Conservation (phyloP, 1,140 invertebrate species). For the Phenacoccus solenopsis region DNA sequence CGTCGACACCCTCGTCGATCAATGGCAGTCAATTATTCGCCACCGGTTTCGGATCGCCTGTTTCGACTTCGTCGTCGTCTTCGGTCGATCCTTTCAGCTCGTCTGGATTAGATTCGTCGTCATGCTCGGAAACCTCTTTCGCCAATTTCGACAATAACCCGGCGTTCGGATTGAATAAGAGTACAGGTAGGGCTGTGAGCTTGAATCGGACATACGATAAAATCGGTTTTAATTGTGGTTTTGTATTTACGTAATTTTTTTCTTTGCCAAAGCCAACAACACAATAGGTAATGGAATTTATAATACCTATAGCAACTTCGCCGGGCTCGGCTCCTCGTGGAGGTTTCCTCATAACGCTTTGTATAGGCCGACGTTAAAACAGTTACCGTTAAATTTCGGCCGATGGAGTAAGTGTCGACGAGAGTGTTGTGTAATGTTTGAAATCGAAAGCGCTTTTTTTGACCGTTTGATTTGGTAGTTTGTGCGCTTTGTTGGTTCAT, state of each 20-base stretch:
- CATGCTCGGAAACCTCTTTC: constrained; percentile 36
- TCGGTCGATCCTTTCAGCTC: constrained; percentile 6
- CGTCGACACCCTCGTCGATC: background rate
- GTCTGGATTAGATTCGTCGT: background rate
- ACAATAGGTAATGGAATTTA: background rate
- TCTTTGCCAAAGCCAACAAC: background rate
- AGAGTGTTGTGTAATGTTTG: too few species aligned
- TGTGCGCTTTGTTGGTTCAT: too few species aligned
- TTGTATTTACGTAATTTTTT: too few species aligned
- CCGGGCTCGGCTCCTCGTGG: background rate
- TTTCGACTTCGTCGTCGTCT: background rate
- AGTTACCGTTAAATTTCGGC: background rate
- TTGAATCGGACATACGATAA: too few species aligned
- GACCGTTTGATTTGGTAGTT: too few species aligned
- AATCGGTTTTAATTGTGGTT: too few species aligned
- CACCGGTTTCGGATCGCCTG: background rate
- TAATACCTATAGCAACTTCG: background rate
- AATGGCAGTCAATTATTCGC: background rate
- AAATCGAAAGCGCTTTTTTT: too few species aligned
- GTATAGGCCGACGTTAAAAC: background rate
- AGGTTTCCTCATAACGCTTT: background rate
- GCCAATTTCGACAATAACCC: constrained; percentile 53
- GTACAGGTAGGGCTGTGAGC: background rate
- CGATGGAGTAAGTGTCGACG: constrained; percentile 5
- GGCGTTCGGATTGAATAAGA: constrained; percentile 5